Evolutionary conservation across 2,888 invertebrate genomes (phyloP).

Genomic region (Dasysyrphus tricinctus): DNA sequence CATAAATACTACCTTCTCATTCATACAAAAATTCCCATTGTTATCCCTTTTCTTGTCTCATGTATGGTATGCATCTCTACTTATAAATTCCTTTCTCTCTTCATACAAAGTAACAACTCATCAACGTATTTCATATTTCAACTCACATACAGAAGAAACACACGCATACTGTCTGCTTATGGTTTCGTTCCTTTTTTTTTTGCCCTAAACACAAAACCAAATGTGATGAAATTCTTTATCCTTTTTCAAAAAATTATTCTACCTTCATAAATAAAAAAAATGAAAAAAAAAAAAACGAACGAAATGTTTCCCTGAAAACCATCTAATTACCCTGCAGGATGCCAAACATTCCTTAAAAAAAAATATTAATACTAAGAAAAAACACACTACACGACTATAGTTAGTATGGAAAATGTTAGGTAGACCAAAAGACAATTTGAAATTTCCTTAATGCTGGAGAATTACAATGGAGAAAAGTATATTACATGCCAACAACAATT

Average conservation of each 20-base stretch:
- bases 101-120: slow-evolving; percentile 24
- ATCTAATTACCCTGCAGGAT: slow-evolving; percentile 64
- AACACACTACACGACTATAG: not conserved
- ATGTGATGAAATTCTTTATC: slow-evolving; percentile 40
- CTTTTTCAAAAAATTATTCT: slow-evolving; percentile 6
- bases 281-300: not conserved
- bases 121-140: slow-evolving; percentile 19
- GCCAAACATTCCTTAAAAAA: slow-evolving; percentile 6
- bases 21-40: slow-evolving; percentile 15
- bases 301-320: slow-evolving; percentile 41
- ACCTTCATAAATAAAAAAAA: not conserved
- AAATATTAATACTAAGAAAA: slow-evolving; percentile 3
- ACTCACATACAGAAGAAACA: not conserved
- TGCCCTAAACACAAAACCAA: slow-evolving; percentile 7
- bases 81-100: not conserved
- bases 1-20: too few species aligned
- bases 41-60: slow-evolving; percentile 6
- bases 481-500: slow-evolving; percentile 67
- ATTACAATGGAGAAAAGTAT: slow-evolving; percentile 59
- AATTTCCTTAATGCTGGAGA: slow-evolving; percentile 61
- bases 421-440: slow-evolving; percentile 62
- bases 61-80: not conserved
- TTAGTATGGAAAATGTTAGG: slow-evolving; percentile 31
- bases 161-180: slow-evolving; percentile 13
- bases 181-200: not conserved